Evolutionary conservation across 2,797 vertebrate genomes (phyloP).

Genomic region (Leucoraja ocellata): DNA sequence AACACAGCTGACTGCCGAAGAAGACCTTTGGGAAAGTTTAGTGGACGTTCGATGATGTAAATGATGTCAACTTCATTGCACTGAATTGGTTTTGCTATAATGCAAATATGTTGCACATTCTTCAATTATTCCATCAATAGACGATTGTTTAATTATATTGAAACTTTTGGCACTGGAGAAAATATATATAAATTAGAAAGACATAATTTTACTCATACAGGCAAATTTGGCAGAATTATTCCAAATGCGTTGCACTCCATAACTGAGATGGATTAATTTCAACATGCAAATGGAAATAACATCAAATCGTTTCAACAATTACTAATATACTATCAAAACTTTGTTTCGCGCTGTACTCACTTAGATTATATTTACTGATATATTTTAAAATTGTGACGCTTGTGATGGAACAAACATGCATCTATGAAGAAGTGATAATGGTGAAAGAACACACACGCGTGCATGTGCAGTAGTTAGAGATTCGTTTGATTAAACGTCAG

Average conservation of each 20-base stretch:
- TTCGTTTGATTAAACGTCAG: conserved; percentile 83
- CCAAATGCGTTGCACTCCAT: background rate
- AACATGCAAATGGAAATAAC: background rate
- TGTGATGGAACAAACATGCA: background rate
- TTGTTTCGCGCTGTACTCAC: conserved; percentile 18
- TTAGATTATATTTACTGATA: conserved; percentile 22
- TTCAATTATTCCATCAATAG: background rate
- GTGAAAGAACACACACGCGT: conserved; percentile 65
- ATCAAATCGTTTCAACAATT: background rate
- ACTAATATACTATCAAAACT: background rate
- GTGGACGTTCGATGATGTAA: background rate
- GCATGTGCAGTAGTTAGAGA: conserved; percentile 80
- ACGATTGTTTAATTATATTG: background rate
- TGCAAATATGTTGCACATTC: background rate
- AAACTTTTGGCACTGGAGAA: background rate
- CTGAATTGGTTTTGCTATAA: background rate
- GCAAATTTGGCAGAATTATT: background rate
- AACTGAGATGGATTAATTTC: background rate
- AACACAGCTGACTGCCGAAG: background rate
- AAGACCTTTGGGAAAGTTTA: background rate
- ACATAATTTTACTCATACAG: background rate
- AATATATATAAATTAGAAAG: background rate
- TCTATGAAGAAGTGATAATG: conserved; percentile 43
- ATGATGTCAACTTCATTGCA: no score
- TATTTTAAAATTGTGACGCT: background rate